Evolutionary conservation across 2,113 vertebrate genomes (phyloP), one percentile per base, ranked within the genome.

Genomic region (Embiotoca jacksoni): DNA sequence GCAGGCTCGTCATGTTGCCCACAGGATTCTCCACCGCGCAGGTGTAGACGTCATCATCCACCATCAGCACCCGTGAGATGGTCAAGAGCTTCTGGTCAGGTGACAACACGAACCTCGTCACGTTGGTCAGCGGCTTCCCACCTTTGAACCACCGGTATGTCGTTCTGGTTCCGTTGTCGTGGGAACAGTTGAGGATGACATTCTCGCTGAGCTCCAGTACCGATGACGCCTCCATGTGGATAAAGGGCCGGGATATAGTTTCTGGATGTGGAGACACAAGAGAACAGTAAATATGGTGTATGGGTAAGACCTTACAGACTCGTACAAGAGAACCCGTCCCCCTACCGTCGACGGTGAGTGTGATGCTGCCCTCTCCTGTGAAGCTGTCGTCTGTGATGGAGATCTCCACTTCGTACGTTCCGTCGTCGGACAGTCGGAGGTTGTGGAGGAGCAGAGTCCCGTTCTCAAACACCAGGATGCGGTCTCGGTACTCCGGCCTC

Each of bases 381-480:
- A 99, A 99, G 0, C 93, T 97, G 72, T 99, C 98, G 0, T 98
- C 98, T 0, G 98, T 99, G 92, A 99, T 99, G 89, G 97, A 99
- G 88, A 99, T 96, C 94, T 99, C 97, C 33, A 99, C 98, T 32
- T 99, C 96, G 0, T 99, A 99, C 0, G 89, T 95, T 0, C 98
- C 98, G 30, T 99, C 97, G 0, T 99, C 98, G 0, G 96, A 87
- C 57, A 97, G 41, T 75, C 96, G 94, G 78, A 99, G 85, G 83
- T 97, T 97, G 70, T 96, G 96, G 66, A 99, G 96, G 61, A 99
- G 95, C 83, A 99, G 90, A 0, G 97, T 98, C 57, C 98, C 98
- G 0, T 99, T 99, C 84, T 97, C 96, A 33, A 98, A 97, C 60
- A 99, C 96, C 36, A 96, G 92, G 84, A 99, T 97, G 44, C 98